These are phyloP conservation scores for Pilophorus perplexus DNA, from an alignment of 2,888 invertebrate genomes.

Conservation along the genomic window DNA sequence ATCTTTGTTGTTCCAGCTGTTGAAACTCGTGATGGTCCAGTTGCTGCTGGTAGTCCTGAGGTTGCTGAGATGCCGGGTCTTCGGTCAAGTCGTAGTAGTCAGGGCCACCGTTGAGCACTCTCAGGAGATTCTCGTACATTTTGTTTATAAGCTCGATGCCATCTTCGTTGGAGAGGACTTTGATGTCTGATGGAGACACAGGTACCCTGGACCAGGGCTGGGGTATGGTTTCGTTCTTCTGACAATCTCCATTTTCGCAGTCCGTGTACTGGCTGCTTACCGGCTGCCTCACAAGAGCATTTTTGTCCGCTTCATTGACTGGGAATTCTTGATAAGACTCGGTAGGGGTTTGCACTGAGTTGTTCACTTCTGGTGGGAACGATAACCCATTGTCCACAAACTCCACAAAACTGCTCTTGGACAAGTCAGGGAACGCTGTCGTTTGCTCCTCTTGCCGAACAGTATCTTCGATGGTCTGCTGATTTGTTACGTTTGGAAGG, in stretches of 20 bases:
- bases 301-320: too few relatives aligned
- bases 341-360: too few relatives aligned
- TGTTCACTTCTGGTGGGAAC: too few relatives aligned
- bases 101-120: slow-evolving; percentile 23
- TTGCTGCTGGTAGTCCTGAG: neutral
- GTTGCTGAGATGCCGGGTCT: slow-evolving; percentile 4
- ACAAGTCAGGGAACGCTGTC: too few relatives aligned
- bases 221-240: slow-evolving; percentile 1
- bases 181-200: slow-evolving; percentile 12
- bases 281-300: too few relatives aligned
- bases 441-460: too few relatives aligned
- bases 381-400: neutral
- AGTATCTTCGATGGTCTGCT: too few relatives aligned
- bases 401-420: neutral
- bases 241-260: slow-evolving; percentile 10
- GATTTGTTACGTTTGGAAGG: slow-evolving; percentile 9
- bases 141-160: slow-evolving; percentile 24
- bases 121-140: slow-evolving; percentile 32
- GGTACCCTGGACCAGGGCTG: slow-evolving; percentile 11
- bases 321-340: too few relatives aligned
- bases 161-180: slow-evolving; percentile 27
- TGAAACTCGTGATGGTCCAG: neutral
- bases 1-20: neutral
- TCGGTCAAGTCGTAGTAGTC: slow-evolving; percentile 28
- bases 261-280: slow-evolving; percentile 2